These are phyloP conservation scores for Ranitomeya variabilis DNA, from an alignment of 2,113 vertebrate genomes.

Conservation along the genomic window DNA sequence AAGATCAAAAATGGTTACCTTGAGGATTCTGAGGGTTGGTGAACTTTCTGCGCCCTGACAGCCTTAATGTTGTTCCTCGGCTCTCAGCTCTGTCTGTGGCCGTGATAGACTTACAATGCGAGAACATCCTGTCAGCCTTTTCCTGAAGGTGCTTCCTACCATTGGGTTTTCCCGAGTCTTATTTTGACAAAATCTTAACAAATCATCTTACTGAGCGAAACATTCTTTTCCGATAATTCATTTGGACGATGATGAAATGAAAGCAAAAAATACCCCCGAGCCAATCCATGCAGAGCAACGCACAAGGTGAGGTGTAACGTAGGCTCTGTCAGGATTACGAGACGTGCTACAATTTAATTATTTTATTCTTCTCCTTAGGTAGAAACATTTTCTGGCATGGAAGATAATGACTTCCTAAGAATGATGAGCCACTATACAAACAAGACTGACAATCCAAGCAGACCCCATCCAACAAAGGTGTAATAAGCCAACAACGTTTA, in stretches of 20 bases:
- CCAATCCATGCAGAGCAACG: not conserved
- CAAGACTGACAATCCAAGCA: not conserved
- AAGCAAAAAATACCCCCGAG: slow-evolving; percentile 30
- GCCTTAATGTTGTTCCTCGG: not conserved
- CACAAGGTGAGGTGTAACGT: not conserved
- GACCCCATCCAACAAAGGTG: not conserved
- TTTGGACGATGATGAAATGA: slow-evolving; percentile 9
- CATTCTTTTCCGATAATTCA: slow-evolving; percentile 37
- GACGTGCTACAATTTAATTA: not conserved
- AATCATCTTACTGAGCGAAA: not conserved
- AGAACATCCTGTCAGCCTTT: slow-evolving; percentile 46
- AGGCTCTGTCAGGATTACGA: not conserved
- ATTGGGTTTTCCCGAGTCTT: slow-evolving; percentile 44
- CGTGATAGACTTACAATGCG: not conserved
- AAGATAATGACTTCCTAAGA: not conserved
- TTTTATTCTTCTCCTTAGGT: not conserved
- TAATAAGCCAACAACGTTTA: not conserved
- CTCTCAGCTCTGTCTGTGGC: not conserved
- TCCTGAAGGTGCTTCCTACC: slow-evolving; percentile 52
- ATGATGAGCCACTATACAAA: slow-evolving; percentile 11
- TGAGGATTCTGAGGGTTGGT: not conserved
- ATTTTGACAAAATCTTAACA: slow-evolving; percentile 11
- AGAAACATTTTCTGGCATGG: not conserved
- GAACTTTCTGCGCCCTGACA: not conserved
- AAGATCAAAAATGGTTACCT: not conserved